Base-by-base conservation (phyloP, 2,888 invertebrate genomes). In the Himalopsyche japonica region DNA sequence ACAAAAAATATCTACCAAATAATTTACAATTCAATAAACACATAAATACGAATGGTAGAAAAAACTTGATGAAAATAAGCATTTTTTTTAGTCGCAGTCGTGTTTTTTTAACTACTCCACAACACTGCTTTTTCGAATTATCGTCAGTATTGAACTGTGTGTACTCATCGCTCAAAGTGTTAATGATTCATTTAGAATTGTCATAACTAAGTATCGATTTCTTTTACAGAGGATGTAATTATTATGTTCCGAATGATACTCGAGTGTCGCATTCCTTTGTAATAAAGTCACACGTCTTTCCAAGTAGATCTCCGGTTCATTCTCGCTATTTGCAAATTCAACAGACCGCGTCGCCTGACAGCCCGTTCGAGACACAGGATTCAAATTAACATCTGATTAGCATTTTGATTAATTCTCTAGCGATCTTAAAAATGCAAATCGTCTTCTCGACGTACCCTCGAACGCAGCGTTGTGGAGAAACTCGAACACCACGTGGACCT, bases 371-470 rank as follows among this genome's bases (percentile, higher is more conserved):
- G 79, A 57, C 57, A 79, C 81, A 30, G 83, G 70, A 48, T 43
- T 76, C 84, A 48, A 76, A 85, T 86, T 85, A 86, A 82, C 86
- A 83, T 85, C 82, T 82, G 77, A 85, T 86, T 85, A 85, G 86
- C 86, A 86, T 86, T 85, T 85, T 84, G 86, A 85, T 85, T 82
- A 86, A 85, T 85, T 85, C 85, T 86, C 84, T 80, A 86, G 86
- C 84, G 86, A 84, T 86, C 85, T 86, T 84, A 84, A 86, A 86
- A 85, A 86, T 86, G 86, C 85, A 84, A 86, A 86, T 86, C 70
- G 78, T 34, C 37, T 18, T 70, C 70, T 78, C 76, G 24, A 1
- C 47, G 10, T 24, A 43, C 57, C 43, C 70, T 15, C 70, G 1
- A 70, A 70, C 70, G 27, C 24, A 70, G 27, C 57, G 20, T 10